phyloP scores from a whole-genome alignment of 1,140 invertebrate species.

The Scaptomyza hsui region DNA sequence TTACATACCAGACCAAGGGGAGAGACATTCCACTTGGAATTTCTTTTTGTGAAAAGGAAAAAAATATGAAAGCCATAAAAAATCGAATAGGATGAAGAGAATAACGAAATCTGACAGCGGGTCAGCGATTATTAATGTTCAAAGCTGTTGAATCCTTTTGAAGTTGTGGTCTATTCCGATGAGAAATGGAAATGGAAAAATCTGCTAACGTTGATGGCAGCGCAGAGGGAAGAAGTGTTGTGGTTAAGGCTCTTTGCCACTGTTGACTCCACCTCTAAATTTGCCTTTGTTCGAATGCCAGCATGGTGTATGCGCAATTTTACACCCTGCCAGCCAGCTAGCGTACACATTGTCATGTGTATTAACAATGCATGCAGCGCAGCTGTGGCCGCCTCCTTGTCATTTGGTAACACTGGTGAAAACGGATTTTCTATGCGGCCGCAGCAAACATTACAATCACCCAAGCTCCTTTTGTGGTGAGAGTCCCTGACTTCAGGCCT shows the following conservation, averaged over 20 bases:
- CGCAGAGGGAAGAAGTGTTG: background rate
- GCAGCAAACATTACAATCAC: constrained; percentile 42
- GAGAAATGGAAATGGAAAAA: constrained; percentile 69
- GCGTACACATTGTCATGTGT: constrained; percentile 62
- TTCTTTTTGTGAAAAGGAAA: constrained; percentile 34
- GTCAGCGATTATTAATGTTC: constrained; percentile 65
- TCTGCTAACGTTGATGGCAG: constrained; percentile 19
- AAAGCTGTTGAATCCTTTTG: constrained; percentile 54
- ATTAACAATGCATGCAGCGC: constrained; percentile 66
- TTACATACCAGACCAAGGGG: background rate
- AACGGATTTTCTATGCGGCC: constrained; percentile 60
- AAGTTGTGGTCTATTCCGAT: constrained; percentile 59
- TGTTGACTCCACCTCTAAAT: background rate
- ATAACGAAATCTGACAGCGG: constrained; percentile 58
- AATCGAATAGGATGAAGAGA: background rate
- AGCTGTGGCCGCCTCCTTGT: constrained; percentile 43
- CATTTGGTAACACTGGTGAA: constrained; percentile 55
- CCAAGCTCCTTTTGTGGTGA: constrained; percentile 26
- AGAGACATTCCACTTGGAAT: constrained; percentile 27
- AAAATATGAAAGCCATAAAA: constrained; percentile 16
- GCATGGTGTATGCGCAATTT: constrained; percentile 71
- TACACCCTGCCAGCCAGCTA: constrained; percentile 63
- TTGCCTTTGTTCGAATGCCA: constrained; percentile 42
- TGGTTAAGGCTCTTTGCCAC: background rate
- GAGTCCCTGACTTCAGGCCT: background rate